Conservation (phyloP, 2,113 vertebrate genomes). For the Calyptomena viridis region DNA sequence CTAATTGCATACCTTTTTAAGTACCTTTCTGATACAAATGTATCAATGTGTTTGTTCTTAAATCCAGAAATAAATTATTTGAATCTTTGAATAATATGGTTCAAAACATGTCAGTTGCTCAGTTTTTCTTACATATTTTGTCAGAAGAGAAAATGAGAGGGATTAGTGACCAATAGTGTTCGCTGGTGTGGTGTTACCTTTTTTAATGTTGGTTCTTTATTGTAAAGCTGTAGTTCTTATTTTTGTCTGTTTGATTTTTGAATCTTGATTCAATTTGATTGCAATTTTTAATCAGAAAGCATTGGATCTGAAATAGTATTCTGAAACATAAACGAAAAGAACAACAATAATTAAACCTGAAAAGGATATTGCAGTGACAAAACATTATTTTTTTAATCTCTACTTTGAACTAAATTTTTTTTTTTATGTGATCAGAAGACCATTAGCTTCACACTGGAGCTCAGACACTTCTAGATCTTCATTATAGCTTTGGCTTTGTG, state of each 20-base stretch:
- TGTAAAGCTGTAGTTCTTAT: not conserved
- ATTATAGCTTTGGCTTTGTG: not conserved
- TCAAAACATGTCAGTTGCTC: not conserved
- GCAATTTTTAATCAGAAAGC: not conserved
- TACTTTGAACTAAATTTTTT: not conserved
- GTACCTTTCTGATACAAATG: not conserved
- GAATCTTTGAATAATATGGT: not conserved
- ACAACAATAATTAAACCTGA: not conserved
- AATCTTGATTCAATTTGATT: not conserved
- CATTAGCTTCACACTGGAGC: not conserved
- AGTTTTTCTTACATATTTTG: not conserved
- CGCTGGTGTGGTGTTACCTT: not conserved
- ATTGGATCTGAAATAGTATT: not conserved
- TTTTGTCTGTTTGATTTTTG: not conserved
- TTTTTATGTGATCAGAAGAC: not conserved
- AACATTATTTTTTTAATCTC: not conserved
- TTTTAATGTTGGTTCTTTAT: not conserved
- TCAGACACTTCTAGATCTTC: not conserved
- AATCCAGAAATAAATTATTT: not conserved
- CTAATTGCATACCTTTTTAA: not conserved
- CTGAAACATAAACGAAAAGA: not conserved
- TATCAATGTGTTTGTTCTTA: not conserved
- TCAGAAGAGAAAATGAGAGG: not conserved
- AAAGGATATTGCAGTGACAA: not conserved
- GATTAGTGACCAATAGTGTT: not conserved